phyloP scores from a whole-genome alignment of 2,888 invertebrate species.

The Autographa pulchrina region DNA sequence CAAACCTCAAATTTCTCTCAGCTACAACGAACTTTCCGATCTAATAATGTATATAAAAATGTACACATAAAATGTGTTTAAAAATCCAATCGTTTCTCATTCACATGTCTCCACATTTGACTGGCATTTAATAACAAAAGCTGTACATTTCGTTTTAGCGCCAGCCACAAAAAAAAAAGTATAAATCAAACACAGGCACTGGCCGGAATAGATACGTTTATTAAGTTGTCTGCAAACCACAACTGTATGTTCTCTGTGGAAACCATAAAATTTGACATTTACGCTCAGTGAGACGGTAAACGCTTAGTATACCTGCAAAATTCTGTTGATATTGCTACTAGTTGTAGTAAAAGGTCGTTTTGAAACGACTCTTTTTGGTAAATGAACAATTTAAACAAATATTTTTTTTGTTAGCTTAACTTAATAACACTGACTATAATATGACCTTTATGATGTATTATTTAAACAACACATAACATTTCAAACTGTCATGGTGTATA shows the following conservation, averaged over 20 bases:
- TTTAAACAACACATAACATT: no score
- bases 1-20: not conserved
- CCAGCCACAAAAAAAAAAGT: slow-evolving; percentile 17
- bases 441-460: no score
- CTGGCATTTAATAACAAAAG: slow-evolving; percentile 47
- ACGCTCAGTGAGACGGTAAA: slow-evolving; percentile 27
- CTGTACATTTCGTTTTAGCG: slow-evolving; percentile 18
- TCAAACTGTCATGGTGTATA: no score
- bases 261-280: slow-evolving; percentile 45
- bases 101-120: slow-evolving; percentile 32
- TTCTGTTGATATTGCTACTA: slow-evolving; percentile 20
- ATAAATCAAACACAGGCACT: slow-evolving; percentile 37
- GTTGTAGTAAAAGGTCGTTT: slow-evolving; percentile 7
- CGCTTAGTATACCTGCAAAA: slow-evolving; percentile 26
- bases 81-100: slow-evolving; percentile 17
- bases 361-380: slow-evolving; percentile 10
- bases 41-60: not conserved
- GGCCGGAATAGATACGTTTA: slow-evolving; percentile 27
- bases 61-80: not conserved
- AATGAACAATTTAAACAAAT: not conserved
- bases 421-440: no score
- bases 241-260: slow-evolving; percentile 30
- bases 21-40: not conserved
- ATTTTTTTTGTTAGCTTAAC: no score
- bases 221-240: slow-evolving; percentile 40